Percentiles rank a stretch among this genome's conserved stretches.
Evolutionary conservation across 64 coral and sea anemone species (phyloP).

Genomic region (Pocillopora verrucosa): DNA sequence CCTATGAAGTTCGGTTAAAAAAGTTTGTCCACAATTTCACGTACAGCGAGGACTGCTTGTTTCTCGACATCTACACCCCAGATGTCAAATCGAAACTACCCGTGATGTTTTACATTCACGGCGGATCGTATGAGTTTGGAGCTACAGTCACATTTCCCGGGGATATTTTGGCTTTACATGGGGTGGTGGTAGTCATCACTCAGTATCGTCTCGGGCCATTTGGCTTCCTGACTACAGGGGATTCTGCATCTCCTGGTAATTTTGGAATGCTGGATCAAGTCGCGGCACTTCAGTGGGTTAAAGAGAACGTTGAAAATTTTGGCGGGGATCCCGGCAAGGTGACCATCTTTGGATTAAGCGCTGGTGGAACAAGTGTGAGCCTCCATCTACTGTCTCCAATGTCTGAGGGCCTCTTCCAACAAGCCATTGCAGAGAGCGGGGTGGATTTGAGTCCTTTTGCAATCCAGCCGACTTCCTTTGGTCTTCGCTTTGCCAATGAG

Average conservation of each 20-base stretch:
- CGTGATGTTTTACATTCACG: slow-evolving; percentile 65
- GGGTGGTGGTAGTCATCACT: slow-evolving; percentile 40
- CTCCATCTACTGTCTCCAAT: slow-evolving; percentile 5
- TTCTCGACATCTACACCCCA: slow-evolving; percentile 12
- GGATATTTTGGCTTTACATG: slow-evolving; percentile 43
- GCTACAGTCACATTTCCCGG: not conserved
- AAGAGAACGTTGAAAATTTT: slow-evolving; percentile 37
- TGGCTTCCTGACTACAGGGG: slow-evolving; percentile 33
- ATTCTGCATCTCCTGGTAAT: slow-evolving; percentile 24
- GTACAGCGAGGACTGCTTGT: slow-evolving; percentile 43
- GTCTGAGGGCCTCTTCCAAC: slow-evolving; percentile 1
- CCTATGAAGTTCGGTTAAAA: not conserved
- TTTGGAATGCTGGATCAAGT: slow-evolving; percentile 44
- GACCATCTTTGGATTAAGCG: slow-evolving; percentile 39
- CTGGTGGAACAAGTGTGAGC: slow-evolving; percentile 1
- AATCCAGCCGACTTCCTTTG: not conserved
- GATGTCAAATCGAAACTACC: slow-evolving; percentile 6
- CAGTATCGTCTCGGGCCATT: slow-evolving; percentile 29
- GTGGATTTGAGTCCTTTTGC: not conserved
- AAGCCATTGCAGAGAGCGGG: slow-evolving; percentile 7
- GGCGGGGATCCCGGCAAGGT: slow-evolving; percentile 31
- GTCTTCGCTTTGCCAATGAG: not conserved
- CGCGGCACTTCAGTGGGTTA: slow-evolving; percentile 48
- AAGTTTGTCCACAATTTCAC: not conserved
- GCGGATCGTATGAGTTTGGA: slow-evolving; percentile 21